Evolutionary conservation across 2,888 invertebrate species (phyloP).

Genomic region (Synergus gifuensis): DNA sequence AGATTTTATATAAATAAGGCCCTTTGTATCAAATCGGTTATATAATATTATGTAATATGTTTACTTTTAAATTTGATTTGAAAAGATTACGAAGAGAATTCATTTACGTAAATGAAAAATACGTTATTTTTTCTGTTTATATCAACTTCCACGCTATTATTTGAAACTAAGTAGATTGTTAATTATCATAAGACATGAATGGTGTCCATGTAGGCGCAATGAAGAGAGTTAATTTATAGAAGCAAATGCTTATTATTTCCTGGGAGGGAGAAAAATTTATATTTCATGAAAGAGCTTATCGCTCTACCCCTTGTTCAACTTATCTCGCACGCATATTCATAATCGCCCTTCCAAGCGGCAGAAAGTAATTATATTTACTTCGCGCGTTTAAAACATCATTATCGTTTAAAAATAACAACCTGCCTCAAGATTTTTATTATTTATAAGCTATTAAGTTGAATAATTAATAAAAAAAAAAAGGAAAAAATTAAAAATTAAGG

Average conservation of each 20-base stretch:
- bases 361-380: slow-evolving; percentile 12
- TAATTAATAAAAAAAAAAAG: background rate
- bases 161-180: background rate
- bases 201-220: background rate
- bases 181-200: background rate
- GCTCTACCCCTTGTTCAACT: background rate
- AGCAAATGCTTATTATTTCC: background rate
- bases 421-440: background rate
- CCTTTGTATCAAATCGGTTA: too few species aligned
- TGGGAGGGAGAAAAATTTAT: background rate
- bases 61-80: too few species aligned
- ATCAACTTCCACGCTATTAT: background rate
- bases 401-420: background rate
- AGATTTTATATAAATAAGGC: too few species aligned
- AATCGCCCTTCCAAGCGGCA: background rate
- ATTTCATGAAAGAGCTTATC: slow-evolving; percentile 6
- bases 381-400: background rate
- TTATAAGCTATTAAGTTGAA: background rate
- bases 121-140: background rate
- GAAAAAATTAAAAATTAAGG: too few species aligned
- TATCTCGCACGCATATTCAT: slow-evolving; percentile 2
- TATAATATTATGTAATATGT: too few species aligned
- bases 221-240: background rate
- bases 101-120: background rate
- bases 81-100: too few species aligned